phyloP scores from a whole-genome alignment of 2,113 vertebrate species.

The Atlantisia rogersi region DNA sequence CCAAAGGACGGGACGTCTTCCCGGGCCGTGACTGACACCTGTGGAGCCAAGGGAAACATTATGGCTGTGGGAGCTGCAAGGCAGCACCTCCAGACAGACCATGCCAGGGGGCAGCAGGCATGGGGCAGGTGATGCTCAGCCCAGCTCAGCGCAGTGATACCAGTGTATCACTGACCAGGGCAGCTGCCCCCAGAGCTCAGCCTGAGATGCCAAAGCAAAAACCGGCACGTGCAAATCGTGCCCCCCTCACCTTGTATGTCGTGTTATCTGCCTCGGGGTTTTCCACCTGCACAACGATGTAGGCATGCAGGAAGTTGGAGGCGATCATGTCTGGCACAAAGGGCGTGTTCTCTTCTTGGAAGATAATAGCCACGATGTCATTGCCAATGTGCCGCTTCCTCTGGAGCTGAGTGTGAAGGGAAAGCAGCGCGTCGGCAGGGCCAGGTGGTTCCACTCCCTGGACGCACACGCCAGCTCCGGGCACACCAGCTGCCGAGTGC shows the following conservation, averaged over 20 bases:
- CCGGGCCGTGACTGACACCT: slow-evolving; percentile 93
- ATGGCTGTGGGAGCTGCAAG: fast-evolving
- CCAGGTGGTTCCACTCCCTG: fast-evolving
- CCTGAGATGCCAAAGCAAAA: not conserved
- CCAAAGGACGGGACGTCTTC: slow-evolving; percentile 92
- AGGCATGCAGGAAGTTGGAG: slow-evolving; percentile 95
- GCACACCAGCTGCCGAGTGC: fast-evolving
- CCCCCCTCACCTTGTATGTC: slow-evolving; percentile 84
- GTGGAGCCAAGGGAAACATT: not conserved
- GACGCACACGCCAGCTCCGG: fast-evolving
- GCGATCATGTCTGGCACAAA: slow-evolving; percentile 97
- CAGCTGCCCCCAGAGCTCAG: fast-evolving
- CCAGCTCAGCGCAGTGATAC: not conserved
- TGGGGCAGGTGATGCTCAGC: not conserved
- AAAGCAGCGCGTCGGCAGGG: not conserved
- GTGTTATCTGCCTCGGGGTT: slow-evolving; percentile 68
- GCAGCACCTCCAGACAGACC: not conserved
- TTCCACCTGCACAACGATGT: slow-evolving; percentile 90
- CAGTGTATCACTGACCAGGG: not conserved
- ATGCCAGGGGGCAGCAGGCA: fast-evolving
- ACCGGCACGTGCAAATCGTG: fast-evolving
- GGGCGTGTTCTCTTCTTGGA: slow-evolving; percentile 93
- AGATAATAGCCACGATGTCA: slow-evolving; percentile 92
- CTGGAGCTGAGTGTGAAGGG: slow-evolving; percentile 81
- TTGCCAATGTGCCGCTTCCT: slow-evolving; percentile 97